Percentiles rank a stretch among this genome's conserved stretches.
Conservation (phyloP, 2,888 invertebrate species). For the Cordylochernes scorpioides region DNA sequence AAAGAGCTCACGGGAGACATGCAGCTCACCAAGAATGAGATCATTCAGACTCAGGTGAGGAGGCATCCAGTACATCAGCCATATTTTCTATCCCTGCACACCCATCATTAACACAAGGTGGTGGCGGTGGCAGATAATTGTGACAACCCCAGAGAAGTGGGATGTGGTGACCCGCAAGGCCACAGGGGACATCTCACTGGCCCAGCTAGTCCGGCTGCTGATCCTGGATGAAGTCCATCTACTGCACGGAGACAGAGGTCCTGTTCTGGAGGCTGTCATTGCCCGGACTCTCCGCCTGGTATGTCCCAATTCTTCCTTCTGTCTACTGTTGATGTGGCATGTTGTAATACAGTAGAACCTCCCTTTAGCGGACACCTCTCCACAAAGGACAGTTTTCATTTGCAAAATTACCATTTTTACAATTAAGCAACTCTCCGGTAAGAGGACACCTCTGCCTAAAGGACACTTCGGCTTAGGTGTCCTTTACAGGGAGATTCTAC, state of each 20-base stretch:
- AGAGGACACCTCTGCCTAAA: no score
- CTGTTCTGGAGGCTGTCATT: constrained; percentile 86
- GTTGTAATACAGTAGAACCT: no score
- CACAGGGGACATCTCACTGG: constrained; percentile 55
- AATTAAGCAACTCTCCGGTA: no score
- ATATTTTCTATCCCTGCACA: background rate
- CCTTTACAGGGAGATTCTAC: no score
- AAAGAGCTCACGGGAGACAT: constrained; percentile 91
- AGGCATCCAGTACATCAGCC: background rate
- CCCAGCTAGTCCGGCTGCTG: constrained; percentile 63
- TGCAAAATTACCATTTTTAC: no score
- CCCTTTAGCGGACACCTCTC: no score
- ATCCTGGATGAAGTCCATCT: constrained; percentile 87
- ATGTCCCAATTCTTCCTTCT: background rate
- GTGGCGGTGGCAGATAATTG: constrained; percentile 38
- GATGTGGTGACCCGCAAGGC: constrained; percentile 86
- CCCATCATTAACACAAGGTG: background rate
- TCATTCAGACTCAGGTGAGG: constrained; percentile 53
- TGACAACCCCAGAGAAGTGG: constrained; percentile 99
- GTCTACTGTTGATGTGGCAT: background rate
- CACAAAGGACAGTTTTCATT: no score
- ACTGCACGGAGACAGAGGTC: constrained; percentile 83
- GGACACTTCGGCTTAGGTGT: no score
- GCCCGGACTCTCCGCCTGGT: constrained; percentile 73
- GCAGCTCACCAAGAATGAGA: constrained; percentile 78